These are phyloP conservation scores for Chaetorhynchus papuensis DNA, from an alignment of 2,113 vertebrate species.

Conservation along the genomic window DNA sequence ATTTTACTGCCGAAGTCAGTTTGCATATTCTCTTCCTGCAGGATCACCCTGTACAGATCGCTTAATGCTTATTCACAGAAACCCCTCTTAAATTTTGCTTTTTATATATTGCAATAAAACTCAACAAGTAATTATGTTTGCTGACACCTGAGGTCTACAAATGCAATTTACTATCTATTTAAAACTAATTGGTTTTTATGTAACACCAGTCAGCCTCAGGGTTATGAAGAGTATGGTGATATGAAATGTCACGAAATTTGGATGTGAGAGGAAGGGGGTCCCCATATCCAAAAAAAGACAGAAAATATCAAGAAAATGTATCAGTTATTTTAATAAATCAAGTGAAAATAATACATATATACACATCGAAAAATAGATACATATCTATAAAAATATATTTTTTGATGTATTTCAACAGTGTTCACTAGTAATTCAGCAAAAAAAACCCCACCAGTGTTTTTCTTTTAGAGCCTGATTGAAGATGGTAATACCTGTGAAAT, in stretches of 20 bases:
- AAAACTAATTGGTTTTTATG: background rate
- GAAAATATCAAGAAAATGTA: background rate
- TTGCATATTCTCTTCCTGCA: background rate
- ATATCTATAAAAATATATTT: background rate
- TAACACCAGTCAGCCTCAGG: background rate
- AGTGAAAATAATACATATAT: background rate
- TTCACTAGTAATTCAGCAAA: background rate
- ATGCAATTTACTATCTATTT: background rate
- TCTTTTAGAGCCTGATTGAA: background rate
- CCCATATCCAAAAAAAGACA: background rate
- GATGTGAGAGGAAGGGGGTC: background rate
- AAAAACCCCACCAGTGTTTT: fast-evolving
- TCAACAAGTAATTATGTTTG: background rate
- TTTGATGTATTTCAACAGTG: background rate
- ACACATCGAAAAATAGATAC: background rate
- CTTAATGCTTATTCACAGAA: background rate
- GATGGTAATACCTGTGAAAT: background rate
- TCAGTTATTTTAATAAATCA: background rate
- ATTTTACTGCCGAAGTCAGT: background rate
- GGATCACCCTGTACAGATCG: background rate
- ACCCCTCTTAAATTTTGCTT: background rate
- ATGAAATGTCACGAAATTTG: background rate
- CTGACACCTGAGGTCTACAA: background rate
- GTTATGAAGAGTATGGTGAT: background rate
- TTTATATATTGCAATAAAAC: background rate